Evolutionary conservation across 2,888 invertebrate species (phyloP), one percentile per base, ranked within the genome.

Genomic region (Synanthedon vespiformis): DNA sequence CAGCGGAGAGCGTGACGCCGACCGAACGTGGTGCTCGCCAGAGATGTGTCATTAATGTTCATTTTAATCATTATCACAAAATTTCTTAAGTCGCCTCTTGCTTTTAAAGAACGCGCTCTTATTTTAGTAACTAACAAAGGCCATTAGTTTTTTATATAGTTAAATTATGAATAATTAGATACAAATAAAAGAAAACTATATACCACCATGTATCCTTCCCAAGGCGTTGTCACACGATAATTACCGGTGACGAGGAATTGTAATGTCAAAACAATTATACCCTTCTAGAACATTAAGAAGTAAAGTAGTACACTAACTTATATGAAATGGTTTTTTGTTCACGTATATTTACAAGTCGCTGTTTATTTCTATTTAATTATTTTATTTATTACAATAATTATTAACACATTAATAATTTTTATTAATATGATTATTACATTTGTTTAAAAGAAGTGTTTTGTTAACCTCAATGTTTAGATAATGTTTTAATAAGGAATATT

Each of bases 21-120:
- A 65, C 73, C 34, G 10, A 34, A 34, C 34, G 34, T 10, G 34
- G 68, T 67, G 68, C 68, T 74, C 71, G 67, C 72, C 69, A 79
- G 76, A 76, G 78, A 84, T 85, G 74, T 85, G 83, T 84, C 85
- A 85, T 85, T 84, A 85, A 75, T 76, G 77, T 81, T 85, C 79
- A 84, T 83, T 82, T 75, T 65, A 76, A 77, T 74, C 72, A 80
- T 78, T 79, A 65, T 71, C 71, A 70, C 68, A 68, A 13, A 44
- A 68, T 76, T 75, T 75, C 72, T 44, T 13, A 44, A n/a, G 44
- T 34, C 34, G 34, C 34, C 34, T 22, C 67, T 61, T 60, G 53
- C 64, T 60, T 56, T 64, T 70, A 65, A 72, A 34, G 10, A 34
- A 34, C 10, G 34, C 34, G 34, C 10, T 34, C 34, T 34, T 34